Conservation (phyloP, 2,888 invertebrate genomes). For the Caenorhabditis sp. region DNA sequence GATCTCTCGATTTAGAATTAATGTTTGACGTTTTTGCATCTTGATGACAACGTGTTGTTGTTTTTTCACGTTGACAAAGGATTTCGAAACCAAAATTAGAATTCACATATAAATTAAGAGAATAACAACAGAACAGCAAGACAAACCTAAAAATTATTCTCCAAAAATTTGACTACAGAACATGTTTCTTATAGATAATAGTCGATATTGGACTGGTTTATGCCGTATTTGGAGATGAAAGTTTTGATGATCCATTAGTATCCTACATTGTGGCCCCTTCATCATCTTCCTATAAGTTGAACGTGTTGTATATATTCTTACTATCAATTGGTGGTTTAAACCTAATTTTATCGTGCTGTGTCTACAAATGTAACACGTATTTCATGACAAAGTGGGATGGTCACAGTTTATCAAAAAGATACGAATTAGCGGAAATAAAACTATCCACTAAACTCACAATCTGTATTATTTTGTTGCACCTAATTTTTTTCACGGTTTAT, state of each 20-base stretch:
- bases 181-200: background rate
- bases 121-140: no score
- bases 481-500: slow-evolving; percentile 21
- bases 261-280: background rate
- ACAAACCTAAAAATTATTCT: no score
- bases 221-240: background rate
- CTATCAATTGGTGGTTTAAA: background rate
- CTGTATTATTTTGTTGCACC: slow-evolving; percentile 16
- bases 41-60: no score
- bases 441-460: slow-evolving; percentile 21
- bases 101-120: no score
- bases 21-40: no score
- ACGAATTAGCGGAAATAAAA: slow-evolving; percentile 16
- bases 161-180: no score
- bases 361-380: background rate
- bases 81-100: no score
- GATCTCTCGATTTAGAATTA: no score
- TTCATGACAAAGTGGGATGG: background rate
- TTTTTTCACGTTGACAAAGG: no score
- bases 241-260: background rate
- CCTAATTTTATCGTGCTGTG: background rate
- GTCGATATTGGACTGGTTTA: background rate
- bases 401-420: background rate
- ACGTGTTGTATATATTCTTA: background rate
- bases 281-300: background rate